Base-by-base conservation (phyloP, 92 coral and sea anemone genomes). In the Porites cylindrica region DNA sequence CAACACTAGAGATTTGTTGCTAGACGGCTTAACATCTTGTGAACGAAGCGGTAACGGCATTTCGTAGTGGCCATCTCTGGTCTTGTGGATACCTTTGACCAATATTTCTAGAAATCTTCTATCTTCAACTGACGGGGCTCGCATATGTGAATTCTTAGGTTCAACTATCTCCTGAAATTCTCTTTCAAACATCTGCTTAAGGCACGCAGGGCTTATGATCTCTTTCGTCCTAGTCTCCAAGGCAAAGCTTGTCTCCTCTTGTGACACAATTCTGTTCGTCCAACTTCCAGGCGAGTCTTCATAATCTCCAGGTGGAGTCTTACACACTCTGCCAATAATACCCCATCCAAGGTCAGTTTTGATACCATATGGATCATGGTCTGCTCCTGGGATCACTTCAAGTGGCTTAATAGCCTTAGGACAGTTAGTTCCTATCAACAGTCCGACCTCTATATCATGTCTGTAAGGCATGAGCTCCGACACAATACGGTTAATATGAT, bases 321-420 rank as follows among this genome's bases (percentile, higher is more conserved):
- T 74, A 58, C 92, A 82, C 6, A 90, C 89, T 51, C 85, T 60
- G 19, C 91, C 93, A 7, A 92, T 76, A 66, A 92, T 86, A 14
- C 92, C 95, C 90, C 95, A 92, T 66, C 92, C 90, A 51, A 88
- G 88, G 20, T 80, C 88, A 3, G 95, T 89, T 47, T 72, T 69
- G 2, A 85, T 86, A 7, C 86, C 93, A 26, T 90, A 90, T 8
- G 95, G 91, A 20, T 90, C 91, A 17, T 89, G 2, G 11, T 86
- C 88, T 1, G 24, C 1, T 0, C 95, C 95, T 0, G 92, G 92
- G 61, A 92, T 85, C 5, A 84, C 85, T 20, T 85, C 89, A 59
- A 89, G 66, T 2, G 91, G 95, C 70, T 89, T 89, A n/a, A 92
- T 82, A 20, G 93, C 95, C 66, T 66, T 77, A 1, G 89, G 89